phyloP scores from a whole-genome alignment of 1,140 invertebrate species.

The Dolichoris vasculosae region DNA sequence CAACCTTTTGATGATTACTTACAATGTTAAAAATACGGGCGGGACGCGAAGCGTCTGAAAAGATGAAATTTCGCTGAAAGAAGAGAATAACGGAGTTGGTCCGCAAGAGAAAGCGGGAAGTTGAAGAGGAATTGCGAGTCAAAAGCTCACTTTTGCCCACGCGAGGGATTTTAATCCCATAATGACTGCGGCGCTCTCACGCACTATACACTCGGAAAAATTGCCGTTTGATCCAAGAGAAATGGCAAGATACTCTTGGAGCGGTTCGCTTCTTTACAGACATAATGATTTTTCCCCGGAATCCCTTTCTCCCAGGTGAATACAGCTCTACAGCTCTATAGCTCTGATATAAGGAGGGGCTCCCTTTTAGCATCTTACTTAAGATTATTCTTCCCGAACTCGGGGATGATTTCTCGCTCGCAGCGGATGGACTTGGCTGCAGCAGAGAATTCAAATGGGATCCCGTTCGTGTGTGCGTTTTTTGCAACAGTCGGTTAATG shows the following conservation, averaged over 20 bases:
- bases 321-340: too few species aligned
- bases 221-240: neutral
- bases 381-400: too few species aligned
- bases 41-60: too few species aligned
- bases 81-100: neutral
- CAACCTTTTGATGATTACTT: neutral
- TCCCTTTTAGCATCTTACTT: too few species aligned
- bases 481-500: neutral
- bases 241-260: too few species aligned
- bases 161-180: constrained; percentile 57
- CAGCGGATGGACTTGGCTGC: neutral
- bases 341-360: neutral
- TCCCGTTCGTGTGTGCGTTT: neutral
- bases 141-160: neutral
- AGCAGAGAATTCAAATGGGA: constrained; percentile 43
- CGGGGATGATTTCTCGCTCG: too few species aligned
- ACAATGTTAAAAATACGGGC: neutral
- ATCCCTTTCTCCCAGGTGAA: too few species aligned
- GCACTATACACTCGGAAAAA: neutral
- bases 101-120: neutral
- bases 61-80: neutral
- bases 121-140: neutral
- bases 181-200: constrained; percentile 31
- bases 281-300: too few species aligned
- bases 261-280: too few species aligned